Evolutionary conservation across 2,113 vertebrate genomes (phyloP), one percentile per base, ranked within the genome.

Genomic region (Ornithorhynchus anatinus): DNA sequence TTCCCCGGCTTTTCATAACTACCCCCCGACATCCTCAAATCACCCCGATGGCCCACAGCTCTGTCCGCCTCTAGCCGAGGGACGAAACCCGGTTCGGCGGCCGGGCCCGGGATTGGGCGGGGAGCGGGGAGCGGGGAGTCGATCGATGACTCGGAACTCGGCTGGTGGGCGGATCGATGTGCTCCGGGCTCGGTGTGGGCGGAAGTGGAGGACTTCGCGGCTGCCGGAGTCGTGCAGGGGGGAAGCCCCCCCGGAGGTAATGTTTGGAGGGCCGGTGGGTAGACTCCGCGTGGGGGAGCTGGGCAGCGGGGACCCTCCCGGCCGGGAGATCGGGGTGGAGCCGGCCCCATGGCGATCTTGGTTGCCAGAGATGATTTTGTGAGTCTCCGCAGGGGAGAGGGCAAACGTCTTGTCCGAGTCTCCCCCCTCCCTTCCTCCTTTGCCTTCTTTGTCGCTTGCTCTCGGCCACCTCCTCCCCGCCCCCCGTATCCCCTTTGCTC

Each of bases 81-180:
- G n/a, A n/a, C n/a, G n/a, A n/a, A n/a, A n/a, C n/a, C n/a, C n/a
- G n/a, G n/a, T n/a, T n/a, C n/a, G n/a, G n/a, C n/a, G n/a, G n/a
- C n/a, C n/a, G n/a, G n/a, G n/a, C n/a, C n/a, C n/a, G n/a, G n/a
- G n/a, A n/a, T n/a, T 12, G 2, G 0, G 20, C 6, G 6, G 7
- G 16, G 16, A 25, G 14, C 3, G 2, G 11, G 1, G 35, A 3
- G 15, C 42, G 11, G 10, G 29, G 25, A 12, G 7, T 4, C 47
- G 47, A 35, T 78, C 76, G 8, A 39, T 5, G 3, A 16, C 17
- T 84, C 80, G 74, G 38, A 20, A 38, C 40, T 85, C 75, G 22
- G 33, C 69, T 76, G 4, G 19, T n/a, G n/a, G n/a, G 72, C 45
- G 54, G 51, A 81, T 79, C 80, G 61, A 75, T 11, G 23, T 23